phyloP scores from a whole-genome alignment of 2,888 invertebrate genomes.

The Himalopsyche japonica region DNA sequence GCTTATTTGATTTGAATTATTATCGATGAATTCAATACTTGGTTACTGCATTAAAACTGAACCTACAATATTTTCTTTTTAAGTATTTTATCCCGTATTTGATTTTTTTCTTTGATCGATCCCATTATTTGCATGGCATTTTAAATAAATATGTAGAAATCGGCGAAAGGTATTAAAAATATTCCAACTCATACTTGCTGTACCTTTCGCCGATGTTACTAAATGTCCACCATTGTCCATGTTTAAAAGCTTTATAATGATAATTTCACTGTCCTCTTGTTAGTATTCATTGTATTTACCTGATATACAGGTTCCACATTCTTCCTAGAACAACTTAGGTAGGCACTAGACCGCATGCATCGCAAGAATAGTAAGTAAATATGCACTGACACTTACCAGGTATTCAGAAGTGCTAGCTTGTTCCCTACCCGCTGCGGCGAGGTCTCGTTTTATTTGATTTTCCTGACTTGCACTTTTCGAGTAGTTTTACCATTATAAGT shows the following conservation, averaged over 20 bases:
- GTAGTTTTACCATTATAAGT: background rate
- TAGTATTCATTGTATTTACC: background rate
- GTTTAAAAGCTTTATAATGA: background rate
- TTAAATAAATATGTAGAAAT: no score
- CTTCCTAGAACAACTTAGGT: background rate
- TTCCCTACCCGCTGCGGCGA: background rate
- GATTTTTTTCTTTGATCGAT: no score
- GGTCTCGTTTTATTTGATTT: background rate
- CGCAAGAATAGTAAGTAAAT: background rate
- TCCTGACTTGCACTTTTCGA: background rate
- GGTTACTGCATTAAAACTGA: no score
- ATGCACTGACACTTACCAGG: background rate
- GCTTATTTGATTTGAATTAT: no score
- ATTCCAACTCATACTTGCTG: no score
- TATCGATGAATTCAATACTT: no score
- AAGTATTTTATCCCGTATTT: no score
- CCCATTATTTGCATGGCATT: no score
- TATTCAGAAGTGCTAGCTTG: background rate
- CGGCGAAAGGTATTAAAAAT: no score
- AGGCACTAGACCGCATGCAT: background rate
- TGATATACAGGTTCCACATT: background rate
- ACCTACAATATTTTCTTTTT: no score
- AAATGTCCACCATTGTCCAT: no score
- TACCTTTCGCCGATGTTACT: no score
- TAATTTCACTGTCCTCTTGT: background rate